Evolutionary conservation across 2,888 invertebrate genomes (phyloP), one percentile per base, ranked within the genome.

Genomic region (Sinelater perroti): DNA sequence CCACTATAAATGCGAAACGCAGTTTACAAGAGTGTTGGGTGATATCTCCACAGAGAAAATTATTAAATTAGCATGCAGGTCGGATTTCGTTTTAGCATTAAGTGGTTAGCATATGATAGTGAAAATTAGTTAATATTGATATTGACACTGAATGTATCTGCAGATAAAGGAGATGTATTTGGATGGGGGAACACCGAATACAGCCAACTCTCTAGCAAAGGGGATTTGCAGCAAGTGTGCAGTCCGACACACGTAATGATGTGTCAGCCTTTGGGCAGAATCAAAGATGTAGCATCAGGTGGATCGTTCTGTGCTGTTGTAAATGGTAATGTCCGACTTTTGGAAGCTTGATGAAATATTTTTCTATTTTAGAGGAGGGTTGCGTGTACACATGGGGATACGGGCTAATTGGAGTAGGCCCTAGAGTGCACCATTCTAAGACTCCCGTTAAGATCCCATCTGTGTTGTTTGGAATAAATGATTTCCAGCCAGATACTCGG

Each of bases 121-220:
- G 3, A 40, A 21, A 11, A 24, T 1, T 40, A 1, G 11, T 11
- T 56, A 58, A 58, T 33, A 36, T n/a, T n/a, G n/a, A n/a, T n/a
- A n/a, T n/a, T n/a, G n/a, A n/a, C n/a, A n/a, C n/a, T n/a, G n/a
- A 35, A 46, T 54, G 45, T 65, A 57, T 60, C 72, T 72, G 40
- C 71, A 90, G 93, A 94, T 63, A 87, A 87, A 68, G 96, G 97
- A 2, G 91, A 95, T 69, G 83, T 95, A 1, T 97, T 96, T 79
- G 97, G 96, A 1, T 98, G 97, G 97, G 97, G 98, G 4, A 97
- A 96, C 76, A 89, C 91, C 0, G 97, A 98, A 78, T 97, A 96
- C 72, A 87, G 88, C 0, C 97, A 97, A 76, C 80, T 98, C 26
- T 81, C 85, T 17, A 78, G 81, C 68, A 70, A 75, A 55, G 79